Percentiles rank a stretch among this genome's conserved stretches.
phyloP scores from a whole-genome alignment of 2,888 invertebrate genomes.

The Cybosia mesomella region DNA sequence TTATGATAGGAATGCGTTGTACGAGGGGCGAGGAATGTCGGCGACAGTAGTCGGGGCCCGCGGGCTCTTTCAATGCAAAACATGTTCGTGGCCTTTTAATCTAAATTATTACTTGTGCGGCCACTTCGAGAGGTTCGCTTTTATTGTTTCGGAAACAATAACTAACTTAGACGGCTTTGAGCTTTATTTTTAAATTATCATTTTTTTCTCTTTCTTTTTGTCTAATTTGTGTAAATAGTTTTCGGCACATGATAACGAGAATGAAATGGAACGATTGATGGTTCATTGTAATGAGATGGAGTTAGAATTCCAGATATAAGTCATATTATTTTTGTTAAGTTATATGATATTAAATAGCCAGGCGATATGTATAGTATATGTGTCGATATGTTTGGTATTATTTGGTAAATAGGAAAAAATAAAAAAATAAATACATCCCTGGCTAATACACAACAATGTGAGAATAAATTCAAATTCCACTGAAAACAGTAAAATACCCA shows the following conservation, averaged over 20 bases:
- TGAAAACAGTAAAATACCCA: slow-evolving; percentile 58
- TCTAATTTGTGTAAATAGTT: slow-evolving; percentile 63
- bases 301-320: slow-evolving; percentile 55
- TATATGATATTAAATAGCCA: slow-evolving; percentile 53
- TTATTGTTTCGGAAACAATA: slow-evolving; percentile 47
- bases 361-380: slow-evolving; percentile 33
- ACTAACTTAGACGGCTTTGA: slow-evolving; percentile 63
- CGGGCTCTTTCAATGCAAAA: slow-evolving; percentile 46
- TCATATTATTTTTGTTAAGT: slow-evolving; percentile 60
- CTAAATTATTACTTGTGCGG: slow-evolving; percentile 58
- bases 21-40: slow-evolving; percentile 34
- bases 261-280: slow-evolving; percentile 48
- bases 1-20: slow-evolving; percentile 55
- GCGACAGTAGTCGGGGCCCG: slow-evolving; percentile 28
- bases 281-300: slow-evolving; percentile 44
- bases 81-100: slow-evolving; percentile 68
- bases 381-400: slow-evolving; percentile 41
- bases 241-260: slow-evolving; percentile 46
- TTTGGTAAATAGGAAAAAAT: slow-evolving; percentile 29
- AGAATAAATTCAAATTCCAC: slow-evolving; percentile 35
- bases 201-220: slow-evolving; percentile 41
- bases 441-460: slow-evolving; percentile 42
- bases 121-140: slow-evolving; percentile 42
- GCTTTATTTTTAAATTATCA: slow-evolving; percentile 65
- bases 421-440: slow-evolving; percentile 34